These are phyloP conservation scores for Drosophila mimica DNA, from an alignment of 2,888 invertebrate genomes.

Conservation along the genomic window DNA sequence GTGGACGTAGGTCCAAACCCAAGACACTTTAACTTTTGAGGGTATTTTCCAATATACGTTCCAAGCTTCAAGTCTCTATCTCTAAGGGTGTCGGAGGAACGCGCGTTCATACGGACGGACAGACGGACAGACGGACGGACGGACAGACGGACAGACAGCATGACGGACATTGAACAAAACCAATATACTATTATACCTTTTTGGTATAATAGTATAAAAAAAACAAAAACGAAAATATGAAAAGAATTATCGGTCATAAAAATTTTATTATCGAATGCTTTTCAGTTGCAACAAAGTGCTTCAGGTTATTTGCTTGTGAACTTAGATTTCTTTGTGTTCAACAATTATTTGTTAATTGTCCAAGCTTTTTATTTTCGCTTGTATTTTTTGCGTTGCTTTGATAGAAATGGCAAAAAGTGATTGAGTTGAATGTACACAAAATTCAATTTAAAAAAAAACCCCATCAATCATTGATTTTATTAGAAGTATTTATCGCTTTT, in stretches of 20 bases:
- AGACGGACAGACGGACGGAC: too few relatives aligned
- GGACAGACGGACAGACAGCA: too few relatives aligned
- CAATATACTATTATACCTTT: too few relatives aligned
- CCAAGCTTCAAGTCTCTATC: too few relatives aligned
- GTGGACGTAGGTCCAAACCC: too few relatives aligned
- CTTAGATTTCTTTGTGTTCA: not conserved
- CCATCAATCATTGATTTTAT: not conserved
- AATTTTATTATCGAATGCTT: not conserved
- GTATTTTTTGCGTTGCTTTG: not conserved
- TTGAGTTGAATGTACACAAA: conserved; percentile 9
- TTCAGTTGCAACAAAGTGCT: not conserved
- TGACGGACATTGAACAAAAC: too few relatives aligned
- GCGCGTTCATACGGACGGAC: too few relatives aligned
- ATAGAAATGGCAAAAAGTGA: not conserved
- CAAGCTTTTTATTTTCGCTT: not conserved
- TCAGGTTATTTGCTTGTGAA: not conserved
- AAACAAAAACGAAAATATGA: not conserved
- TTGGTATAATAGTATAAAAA: too few relatives aligned
- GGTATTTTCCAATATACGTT: too few relatives aligned
- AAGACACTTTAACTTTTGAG: too few relatives aligned
- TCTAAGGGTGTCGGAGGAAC: too few relatives aligned
- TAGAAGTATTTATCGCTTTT: too few relatives aligned
- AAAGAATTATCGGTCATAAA: not conserved
- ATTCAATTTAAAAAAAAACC: not conserved
- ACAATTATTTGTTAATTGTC: not conserved